A percentile compares a stretch with the other conserved stretches of the same genome.
Conservation (phyloP, 2,797 vertebrate species). For the Momotus momota region DNA sequence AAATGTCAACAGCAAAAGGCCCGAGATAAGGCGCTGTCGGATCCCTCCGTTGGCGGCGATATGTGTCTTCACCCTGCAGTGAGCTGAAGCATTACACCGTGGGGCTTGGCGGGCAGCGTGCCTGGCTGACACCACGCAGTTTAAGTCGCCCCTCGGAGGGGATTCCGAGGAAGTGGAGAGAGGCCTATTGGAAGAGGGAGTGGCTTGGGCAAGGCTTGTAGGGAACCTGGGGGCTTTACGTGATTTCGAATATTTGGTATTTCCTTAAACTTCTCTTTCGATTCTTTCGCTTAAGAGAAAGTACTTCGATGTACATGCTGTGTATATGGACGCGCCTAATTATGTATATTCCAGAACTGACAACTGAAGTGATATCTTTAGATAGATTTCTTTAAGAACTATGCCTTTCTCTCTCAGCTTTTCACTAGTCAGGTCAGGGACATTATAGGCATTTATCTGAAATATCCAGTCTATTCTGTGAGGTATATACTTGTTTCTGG, state of each 20-base stretch:
- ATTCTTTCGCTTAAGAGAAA: neutral
- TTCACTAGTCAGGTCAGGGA: neutral
- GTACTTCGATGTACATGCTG: fast-evolving
- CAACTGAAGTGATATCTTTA: no score
- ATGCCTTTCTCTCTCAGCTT: neutral
- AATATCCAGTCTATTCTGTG: neutral
- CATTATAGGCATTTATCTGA: neutral
- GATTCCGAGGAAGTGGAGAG: neutral
- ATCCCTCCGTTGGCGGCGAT: fast-evolving
- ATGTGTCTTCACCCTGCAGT: neutral
- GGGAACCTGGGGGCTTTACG: neutral
- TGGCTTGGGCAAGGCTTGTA: fast-evolving
- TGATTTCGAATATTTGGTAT: neutral
- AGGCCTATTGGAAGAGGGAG: fast-evolving
- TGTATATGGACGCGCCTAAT: neutral
- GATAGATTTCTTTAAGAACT: neutral
- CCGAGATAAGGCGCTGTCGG: neutral
- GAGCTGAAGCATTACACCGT: neutral
- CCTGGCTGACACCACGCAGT: neutral
- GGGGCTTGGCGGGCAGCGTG: neutral
- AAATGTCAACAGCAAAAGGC: slow-evolving; percentile 45
- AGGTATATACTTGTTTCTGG: neutral
- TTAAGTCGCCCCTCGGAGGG: fast-evolving
- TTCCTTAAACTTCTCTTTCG: neutral
- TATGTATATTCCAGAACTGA: neutral